Percentiles rank a stretch among this genome's conserved stretches.
phyloP scores from a whole-genome alignment of 2,797 vertebrate species.

The Galagoides demidoff region DNA sequence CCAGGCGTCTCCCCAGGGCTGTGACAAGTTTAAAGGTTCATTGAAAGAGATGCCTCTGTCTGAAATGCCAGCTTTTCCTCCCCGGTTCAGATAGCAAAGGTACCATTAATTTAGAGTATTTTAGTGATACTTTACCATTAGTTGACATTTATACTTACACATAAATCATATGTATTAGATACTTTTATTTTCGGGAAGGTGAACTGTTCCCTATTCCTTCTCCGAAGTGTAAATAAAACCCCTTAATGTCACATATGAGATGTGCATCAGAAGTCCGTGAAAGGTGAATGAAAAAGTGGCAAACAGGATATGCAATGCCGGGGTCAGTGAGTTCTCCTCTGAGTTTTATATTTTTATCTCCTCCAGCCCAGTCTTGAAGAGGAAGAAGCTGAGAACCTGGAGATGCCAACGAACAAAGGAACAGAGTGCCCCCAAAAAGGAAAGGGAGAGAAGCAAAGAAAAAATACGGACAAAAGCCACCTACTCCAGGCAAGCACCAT shows the following conservation, averaged over 20 bases:
- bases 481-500: too few species aligned
- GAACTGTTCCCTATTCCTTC: neutral
- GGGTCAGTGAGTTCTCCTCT: neutral
- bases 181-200: neutral
- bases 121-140: neutral
- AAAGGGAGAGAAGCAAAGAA: neutral
- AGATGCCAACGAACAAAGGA: neutral
- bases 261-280: neutral
- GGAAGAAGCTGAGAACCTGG: neutral
- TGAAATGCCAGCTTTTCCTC: neutral
- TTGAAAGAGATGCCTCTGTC: neutral
- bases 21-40: neutral
- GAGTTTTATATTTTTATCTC: neutral
- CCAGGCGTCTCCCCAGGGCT: accelerated
- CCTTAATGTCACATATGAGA: neutral
- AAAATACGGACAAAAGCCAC: neutral
- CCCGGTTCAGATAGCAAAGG: neutral
- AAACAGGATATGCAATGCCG: neutral
- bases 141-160: neutral
- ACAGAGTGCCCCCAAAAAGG: too few species aligned
- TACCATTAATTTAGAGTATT: neutral
- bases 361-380: neutral
- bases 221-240: neutral
- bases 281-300: neutral
- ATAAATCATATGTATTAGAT: neutral